phyloP scores from a whole-genome alignment of 1,140 invertebrate species.

The Scaptomyza pallida region DNA sequence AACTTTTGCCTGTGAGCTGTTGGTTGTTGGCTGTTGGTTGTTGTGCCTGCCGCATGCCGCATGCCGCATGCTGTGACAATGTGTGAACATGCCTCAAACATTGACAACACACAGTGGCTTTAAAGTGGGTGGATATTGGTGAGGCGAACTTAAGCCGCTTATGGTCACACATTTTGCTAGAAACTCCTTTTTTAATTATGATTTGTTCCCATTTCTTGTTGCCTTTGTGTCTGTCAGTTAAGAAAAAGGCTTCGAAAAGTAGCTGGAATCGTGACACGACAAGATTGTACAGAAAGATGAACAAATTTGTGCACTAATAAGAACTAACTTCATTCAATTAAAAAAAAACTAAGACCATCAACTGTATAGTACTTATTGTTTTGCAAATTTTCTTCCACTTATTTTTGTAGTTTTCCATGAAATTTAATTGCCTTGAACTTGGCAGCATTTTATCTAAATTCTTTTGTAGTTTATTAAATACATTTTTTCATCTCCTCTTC shows the following conservation, averaged over 20 bases:
- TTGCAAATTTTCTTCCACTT: no score
- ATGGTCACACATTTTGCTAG: conserved; percentile 26
- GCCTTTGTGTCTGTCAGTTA: no score
- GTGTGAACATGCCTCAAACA: neutral
- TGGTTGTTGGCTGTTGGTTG: conserved; percentile 27
- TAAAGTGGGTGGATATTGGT: neutral
- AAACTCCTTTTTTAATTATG: conserved; percentile 45
- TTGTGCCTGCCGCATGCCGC: conserved; percentile 18
- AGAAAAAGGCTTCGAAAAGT: no score
- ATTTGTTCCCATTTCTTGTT: neutral
- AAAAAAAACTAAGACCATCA: no score
- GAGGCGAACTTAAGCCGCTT: conserved; percentile 16
- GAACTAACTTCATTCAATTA: no score
- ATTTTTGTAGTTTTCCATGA: no score
- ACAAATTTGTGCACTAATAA: no score
- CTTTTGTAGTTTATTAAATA: neutral
- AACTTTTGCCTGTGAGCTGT: conserved; percentile 6
- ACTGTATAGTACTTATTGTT: no score
- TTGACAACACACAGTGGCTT: neutral
- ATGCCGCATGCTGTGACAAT: conserved; percentile 16
- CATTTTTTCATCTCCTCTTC: neutral
- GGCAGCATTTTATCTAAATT: neutral
- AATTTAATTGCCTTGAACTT: neutral
- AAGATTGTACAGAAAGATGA: no score
- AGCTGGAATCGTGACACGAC: no score